Percentiles rank a stretch among this genome's conserved stretches.
phyloP scores from a whole-genome alignment of 2,888 invertebrate species.

The Patella depressa region DNA sequence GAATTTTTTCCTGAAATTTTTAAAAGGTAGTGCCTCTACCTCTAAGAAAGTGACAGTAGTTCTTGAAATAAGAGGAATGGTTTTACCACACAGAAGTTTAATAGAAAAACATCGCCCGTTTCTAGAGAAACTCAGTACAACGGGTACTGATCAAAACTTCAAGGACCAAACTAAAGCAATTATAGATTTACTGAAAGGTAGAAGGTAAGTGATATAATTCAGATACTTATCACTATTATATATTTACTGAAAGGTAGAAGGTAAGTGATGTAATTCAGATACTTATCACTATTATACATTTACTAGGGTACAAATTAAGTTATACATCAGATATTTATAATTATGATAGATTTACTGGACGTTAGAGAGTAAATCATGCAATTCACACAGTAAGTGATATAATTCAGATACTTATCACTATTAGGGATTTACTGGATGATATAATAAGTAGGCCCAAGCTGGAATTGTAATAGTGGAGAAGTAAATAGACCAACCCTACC shows the following conservation, averaged over 20 bases:
- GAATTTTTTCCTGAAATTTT: not conserved
- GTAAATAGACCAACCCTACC: too few species aligned
- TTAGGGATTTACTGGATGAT: slow-evolving; percentile 47
- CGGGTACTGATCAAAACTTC: slow-evolving; percentile 36
- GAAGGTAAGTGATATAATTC: slow-evolving; percentile 40
- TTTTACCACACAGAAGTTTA: not conserved
- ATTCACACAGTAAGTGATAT: too few species aligned
- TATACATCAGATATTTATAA: too few species aligned
- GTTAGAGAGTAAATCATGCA: too few species aligned
- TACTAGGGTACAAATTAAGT: too few species aligned
- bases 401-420: not conserved
- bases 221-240: too few species aligned
- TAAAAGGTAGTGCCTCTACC: not conserved
- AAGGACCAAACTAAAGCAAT: slow-evolving; percentile 42
- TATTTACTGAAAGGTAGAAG: too few species aligned
- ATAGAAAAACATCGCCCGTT: not conserved
- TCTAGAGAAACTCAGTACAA: slow-evolving; percentile 51
- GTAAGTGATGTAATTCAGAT: too few species aligned
- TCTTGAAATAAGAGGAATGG: not conserved
- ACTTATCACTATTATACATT: too few species aligned
- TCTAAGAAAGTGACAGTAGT: not conserved
- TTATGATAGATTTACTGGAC: too few species aligned
- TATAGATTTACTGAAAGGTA: slow-evolving; percentile 58
- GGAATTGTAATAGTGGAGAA: too few species aligned
- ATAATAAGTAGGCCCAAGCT: too few species aligned